These are phyloP conservation scores for Felis chaus DNA, from an alignment of 2,113 vertebrate species.

Conservation along the genomic window DNA sequence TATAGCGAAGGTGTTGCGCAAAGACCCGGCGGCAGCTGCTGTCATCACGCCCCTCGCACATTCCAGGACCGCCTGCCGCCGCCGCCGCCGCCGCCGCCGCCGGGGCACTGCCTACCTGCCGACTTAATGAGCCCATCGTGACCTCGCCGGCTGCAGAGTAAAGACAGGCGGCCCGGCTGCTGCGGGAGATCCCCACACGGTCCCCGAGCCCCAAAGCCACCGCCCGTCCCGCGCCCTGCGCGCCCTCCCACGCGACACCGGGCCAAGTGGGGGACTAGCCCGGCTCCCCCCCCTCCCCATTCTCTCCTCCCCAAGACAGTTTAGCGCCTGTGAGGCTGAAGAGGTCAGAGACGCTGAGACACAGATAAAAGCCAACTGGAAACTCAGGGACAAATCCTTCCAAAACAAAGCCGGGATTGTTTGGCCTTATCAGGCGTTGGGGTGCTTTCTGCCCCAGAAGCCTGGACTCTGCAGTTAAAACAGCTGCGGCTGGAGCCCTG, in stretches of 20 bases:
- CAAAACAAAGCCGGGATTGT: conserved; percentile 79
- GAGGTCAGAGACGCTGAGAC: conserved; percentile 72
- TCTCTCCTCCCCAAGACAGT: not conserved
- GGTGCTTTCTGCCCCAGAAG: conserved; percentile 56
- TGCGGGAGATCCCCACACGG: not conserved
- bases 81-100: conserved; percentile 66
- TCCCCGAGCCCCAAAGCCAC: not conserved
- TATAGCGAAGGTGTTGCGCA: conserved; percentile 87
- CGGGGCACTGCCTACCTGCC: conserved; percentile 85
- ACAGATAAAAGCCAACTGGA: conserved; percentile 66
- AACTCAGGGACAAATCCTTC: conserved; percentile 75
- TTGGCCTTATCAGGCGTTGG: conserved; percentile 64
- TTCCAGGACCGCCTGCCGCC: conserved; percentile 78
- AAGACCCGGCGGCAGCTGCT: conserved; percentile 80
- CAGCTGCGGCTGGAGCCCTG: not conserved
- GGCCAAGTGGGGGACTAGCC: accelerated
- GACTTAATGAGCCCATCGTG: conserved; percentile 82
- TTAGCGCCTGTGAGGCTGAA: not conserved
- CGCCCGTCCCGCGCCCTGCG: not conserved
- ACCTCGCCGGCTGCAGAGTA: conserved; percentile 68
- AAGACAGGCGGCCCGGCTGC: not conserved
- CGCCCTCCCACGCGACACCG: not conserved
- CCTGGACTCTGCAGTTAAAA: not conserved
- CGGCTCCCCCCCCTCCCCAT: not conserved
- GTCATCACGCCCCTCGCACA: conserved; percentile 84